A percentile compares a stretch with the other conserved stretches of the same genome.
These are phyloP conservation scores for Vidua macroura DNA, from an alignment of 2,113 vertebrate species.

Conservation along the genomic window DNA sequence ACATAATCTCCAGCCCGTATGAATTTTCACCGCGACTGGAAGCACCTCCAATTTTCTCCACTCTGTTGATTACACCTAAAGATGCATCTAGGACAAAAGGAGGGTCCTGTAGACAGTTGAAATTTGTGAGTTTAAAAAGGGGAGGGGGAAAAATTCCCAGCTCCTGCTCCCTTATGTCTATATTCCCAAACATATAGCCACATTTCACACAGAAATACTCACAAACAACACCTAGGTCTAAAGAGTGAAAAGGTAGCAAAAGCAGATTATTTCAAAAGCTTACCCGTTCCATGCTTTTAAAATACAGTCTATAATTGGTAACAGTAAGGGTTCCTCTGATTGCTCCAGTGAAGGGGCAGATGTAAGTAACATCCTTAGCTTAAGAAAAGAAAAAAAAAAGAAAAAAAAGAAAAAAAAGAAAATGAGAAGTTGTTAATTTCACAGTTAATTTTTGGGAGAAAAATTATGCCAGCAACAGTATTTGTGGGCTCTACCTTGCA, in stretches of 20 bases:
- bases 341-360: constrained; percentile 93
- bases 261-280: constrained; percentile 45
- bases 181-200: not conserved
- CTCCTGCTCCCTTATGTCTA: not conserved
- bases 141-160: constrained; percentile 37
- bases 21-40: constrained; percentile 90
- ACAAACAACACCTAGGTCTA: not conserved
- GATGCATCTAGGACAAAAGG: constrained; percentile 93
- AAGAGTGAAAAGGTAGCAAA: not conserved
- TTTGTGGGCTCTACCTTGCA: not conserved
- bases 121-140: constrained; percentile 48
- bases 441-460: not conserved
- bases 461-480: not conserved
- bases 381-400: not conserved
- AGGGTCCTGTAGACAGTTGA: constrained; percentile 80
- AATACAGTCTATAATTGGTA: constrained; percentile 95
- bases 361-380: constrained; percentile 96
- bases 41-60: constrained; percentile 91
- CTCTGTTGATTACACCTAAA: constrained; percentile 91
- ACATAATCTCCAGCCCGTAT: constrained; percentile 86
- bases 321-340: constrained; percentile 89
- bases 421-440: not conserved
- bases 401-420: not conserved
- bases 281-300: constrained; percentile 93
- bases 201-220: not conserved